These are phyloP conservation scores for Pemphigus obesinymphae DNA, from an alignment of 1,140 invertebrate species.

Conservation along the genomic window DNA sequence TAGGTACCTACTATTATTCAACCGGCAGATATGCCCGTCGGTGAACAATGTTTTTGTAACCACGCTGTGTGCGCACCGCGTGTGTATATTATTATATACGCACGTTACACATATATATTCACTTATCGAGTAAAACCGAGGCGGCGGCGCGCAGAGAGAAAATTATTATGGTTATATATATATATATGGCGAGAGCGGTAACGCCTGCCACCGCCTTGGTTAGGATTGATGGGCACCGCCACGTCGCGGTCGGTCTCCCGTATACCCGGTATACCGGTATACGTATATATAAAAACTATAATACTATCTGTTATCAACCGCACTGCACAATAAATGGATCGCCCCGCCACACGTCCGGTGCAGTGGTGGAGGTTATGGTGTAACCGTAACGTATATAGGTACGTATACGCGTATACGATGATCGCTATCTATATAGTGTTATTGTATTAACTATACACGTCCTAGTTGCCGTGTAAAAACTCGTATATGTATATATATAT, in stretches of 20 bases:
- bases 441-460: no score
- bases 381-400: no score
- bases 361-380: no score
- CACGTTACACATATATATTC: neutral
- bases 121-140: neutral
- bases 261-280: no score
- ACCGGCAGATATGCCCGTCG: slow-evolving; percentile 11
- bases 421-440: no score
- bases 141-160: neutral
- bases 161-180: neutral
- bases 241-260: no score
- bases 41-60: slow-evolving; percentile 29
- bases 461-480: no score
- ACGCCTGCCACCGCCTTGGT: neutral
- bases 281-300: neutral
- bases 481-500: no score
- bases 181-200: neutral
- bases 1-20: slow-evolving; percentile 1
- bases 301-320: slow-evolving; percentile 8
- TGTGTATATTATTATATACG: neutral
- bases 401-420: no score
- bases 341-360: neutral
- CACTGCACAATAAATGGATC: neutral
- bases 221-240: neutral
- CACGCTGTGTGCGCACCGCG: neutral